phyloP scores from a whole-genome alignment of 2,888 invertebrate genomes.

The Ceriagrion tenellum region DNA sequence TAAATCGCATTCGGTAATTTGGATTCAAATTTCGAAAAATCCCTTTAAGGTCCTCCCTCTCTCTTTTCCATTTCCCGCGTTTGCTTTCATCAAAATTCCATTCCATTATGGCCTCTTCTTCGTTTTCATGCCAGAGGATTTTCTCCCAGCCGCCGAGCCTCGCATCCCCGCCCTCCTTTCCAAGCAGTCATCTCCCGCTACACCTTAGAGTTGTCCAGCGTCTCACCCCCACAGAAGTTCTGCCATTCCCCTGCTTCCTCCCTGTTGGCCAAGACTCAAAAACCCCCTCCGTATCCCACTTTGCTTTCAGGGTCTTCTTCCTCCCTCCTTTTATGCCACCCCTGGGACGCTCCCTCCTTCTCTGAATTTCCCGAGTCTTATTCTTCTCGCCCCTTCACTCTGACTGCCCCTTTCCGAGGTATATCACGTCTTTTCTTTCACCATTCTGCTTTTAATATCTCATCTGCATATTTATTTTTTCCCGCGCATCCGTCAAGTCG shows the following conservation, averaged over 20 bases:
- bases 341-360: background rate
- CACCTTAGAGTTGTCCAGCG: background rate
- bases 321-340: background rate
- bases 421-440: background rate
- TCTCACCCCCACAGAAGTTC: background rate
- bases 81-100: conserved; percentile 47
- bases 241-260: background rate
- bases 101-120: conserved; percentile 41
- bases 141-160: background rate
- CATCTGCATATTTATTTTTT: background rate
- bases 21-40: background rate
- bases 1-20: background rate
- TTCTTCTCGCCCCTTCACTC: background rate
- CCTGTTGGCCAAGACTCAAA: no score
- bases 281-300: background rate
- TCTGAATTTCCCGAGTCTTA: background rate
- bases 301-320: background rate
- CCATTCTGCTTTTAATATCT: background rate
- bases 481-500: background rate
- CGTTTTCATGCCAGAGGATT: background rate
- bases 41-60: background rate
- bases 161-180: background rate
- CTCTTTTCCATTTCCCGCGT: background rate
- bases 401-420: background rate
- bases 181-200: no score